These are phyloP conservation scores for Caenorhabditis drosophilae DNA, from an alignment of 2,888 invertebrate genomes.

Conservation along the genomic window DNA sequence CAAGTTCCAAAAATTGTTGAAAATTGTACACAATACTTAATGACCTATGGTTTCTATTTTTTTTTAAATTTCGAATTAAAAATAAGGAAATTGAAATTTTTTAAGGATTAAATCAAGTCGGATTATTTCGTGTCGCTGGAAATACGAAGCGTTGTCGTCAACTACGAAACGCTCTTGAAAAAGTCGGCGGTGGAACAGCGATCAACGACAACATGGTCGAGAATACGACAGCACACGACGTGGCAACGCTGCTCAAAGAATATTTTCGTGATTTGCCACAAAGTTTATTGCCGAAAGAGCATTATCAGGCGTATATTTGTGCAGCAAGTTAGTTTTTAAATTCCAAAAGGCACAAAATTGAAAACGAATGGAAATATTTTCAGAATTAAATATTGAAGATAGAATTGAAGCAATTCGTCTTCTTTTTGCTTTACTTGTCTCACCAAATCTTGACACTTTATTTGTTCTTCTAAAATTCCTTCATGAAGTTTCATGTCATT, in stretches of 20 bases:
- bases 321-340: slow-evolving; percentile 81
- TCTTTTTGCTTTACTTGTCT: slow-evolving; percentile 83
- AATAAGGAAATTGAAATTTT: too few relatives aligned
- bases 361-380: background rate
- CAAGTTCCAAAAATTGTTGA: slow-evolving; percentile 70
- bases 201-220: slow-evolving; percentile 73
- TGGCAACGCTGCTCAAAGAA: slow-evolving; percentile 89
- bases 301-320: slow-evolving; percentile 87
- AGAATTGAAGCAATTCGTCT: slow-evolving; percentile 46
- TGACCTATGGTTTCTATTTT: slow-evolving; percentile 71
- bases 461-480: slow-evolving; percentile 83
- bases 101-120: slow-evolving; percentile 83
- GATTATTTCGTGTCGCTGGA: slow-evolving; percentile 88
- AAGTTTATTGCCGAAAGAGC: slow-evolving; percentile 84
- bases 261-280: slow-evolving; percentile 90
- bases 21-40: slow-evolving; percentile 70
- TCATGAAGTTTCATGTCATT: slow-evolving; percentile 79
- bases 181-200: slow-evolving; percentile 39
- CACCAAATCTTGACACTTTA: slow-evolving; percentile 87
- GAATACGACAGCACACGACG: slow-evolving; percentile 85
- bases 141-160: slow-evolving; percentile 90
- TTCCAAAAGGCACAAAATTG: background rate
- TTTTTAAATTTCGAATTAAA: too few relatives aligned
- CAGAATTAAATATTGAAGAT: slow-evolving; percentile 44
- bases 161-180: slow-evolving; percentile 73